These are phyloP conservation scores for Stenodera caucasica DNA, from an alignment of 2,888 invertebrate genomes.

Conservation along the genomic window DNA sequence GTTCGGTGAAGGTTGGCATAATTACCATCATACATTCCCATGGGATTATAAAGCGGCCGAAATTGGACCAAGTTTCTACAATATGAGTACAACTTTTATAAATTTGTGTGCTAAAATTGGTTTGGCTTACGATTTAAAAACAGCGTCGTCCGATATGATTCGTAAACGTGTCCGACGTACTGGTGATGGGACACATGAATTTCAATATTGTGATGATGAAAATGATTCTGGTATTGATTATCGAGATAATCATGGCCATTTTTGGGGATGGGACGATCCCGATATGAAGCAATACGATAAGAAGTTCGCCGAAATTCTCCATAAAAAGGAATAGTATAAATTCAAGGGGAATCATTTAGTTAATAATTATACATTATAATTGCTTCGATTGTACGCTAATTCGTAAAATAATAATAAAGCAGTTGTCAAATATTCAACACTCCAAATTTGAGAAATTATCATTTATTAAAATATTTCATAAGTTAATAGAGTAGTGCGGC, in stretches of 20 bases:
- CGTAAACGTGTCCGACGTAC: constrained; percentile 64
- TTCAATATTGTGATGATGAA: too few relatives aligned
- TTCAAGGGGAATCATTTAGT: too few relatives aligned
- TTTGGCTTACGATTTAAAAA: constrained; percentile 85
- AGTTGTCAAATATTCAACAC: too few relatives aligned
- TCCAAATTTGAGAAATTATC: too few relatives aligned
- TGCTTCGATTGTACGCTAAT: too few relatives aligned
- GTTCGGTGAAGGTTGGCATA: too few relatives aligned
- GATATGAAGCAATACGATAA: constrained; percentile 50
- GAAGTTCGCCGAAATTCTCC: constrained; percentile 7
- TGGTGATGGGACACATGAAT: constrained; percentile 34
- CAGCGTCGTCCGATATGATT: constrained; percentile 71
- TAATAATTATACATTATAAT: too few relatives aligned
- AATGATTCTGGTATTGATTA: background rate
- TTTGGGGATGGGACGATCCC: constrained; percentile 82
- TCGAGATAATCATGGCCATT: constrained; percentile 47
- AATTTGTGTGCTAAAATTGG: constrained; percentile 82
- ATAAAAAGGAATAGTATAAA: background rate
- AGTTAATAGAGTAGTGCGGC: too few relatives aligned
- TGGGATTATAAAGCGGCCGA: too few relatives aligned
- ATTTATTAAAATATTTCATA: too few relatives aligned
- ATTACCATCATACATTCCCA: too few relatives aligned
- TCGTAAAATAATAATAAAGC: too few relatives aligned
- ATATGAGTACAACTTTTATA: constrained; percentile 76
- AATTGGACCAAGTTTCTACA: constrained; percentile 59